phyloP scores from a whole-genome alignment of 2,113 vertebrate species.

The Myxocyprinus asiaticus region DNA sequence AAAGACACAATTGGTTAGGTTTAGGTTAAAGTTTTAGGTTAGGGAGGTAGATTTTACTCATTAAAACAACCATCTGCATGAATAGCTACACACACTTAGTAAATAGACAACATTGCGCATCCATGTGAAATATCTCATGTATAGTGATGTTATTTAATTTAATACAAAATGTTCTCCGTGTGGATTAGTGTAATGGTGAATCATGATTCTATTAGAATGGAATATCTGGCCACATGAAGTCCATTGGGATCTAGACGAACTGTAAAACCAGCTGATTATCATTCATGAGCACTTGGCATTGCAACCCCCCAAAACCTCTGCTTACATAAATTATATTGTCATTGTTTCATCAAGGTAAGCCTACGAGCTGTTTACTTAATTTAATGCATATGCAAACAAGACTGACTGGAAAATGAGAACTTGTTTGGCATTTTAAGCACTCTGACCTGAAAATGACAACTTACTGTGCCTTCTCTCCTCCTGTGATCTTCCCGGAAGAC shows the following conservation, averaged over 20 bases:
- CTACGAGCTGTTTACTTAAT: constrained; percentile 52
- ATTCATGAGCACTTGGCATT: constrained; percentile 31
- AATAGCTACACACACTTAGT: too few species aligned
- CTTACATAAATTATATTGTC: constrained; percentile 43
- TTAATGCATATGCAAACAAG: constrained; percentile 39
- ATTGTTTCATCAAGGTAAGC: constrained; percentile 36
- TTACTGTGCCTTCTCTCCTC: background rate
- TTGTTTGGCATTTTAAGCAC: constrained; percentile 26
- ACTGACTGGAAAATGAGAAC: constrained; percentile 40
- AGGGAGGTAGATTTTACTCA: too few species aligned
- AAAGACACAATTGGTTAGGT: too few species aligned
- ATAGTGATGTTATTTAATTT: too few species aligned
- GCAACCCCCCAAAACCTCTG: constrained; percentile 26
- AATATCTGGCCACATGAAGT: background rate
- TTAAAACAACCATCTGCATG: too few species aligned
- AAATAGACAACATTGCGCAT: too few species aligned
- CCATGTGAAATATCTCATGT: too few species aligned
- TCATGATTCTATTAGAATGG: background rate
- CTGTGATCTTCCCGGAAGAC: background rate
- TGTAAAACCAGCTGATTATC: constrained; percentile 30
- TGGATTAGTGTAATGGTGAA: background rate
- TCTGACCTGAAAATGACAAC: constrained; percentile 26
- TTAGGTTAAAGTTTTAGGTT: too few species aligned
- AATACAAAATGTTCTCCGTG: background rate
- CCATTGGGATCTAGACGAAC: constrained; percentile 8